These are phyloP conservation scores for Agrilus cyanescens DNA, from an alignment of 2,888 invertebrate genomes.

Conservation along the genomic window DNA sequence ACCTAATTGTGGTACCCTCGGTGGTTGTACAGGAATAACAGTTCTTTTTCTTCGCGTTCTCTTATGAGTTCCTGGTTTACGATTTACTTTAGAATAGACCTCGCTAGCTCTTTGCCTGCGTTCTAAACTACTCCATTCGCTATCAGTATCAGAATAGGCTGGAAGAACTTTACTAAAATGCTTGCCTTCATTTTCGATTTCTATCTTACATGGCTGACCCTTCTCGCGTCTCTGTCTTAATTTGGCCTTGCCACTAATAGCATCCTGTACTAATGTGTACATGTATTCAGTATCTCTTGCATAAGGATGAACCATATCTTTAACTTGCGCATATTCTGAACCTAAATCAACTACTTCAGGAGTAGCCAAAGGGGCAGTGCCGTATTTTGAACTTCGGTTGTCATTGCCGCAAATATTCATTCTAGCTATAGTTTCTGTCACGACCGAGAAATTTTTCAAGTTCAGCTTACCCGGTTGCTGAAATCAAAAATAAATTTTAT, in stretches of 20 bases:
- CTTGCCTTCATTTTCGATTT: constrained; percentile 1
- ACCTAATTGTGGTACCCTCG: constrained; percentile 59
- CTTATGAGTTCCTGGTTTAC: constrained; percentile 58
- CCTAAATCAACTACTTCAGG: constrained; percentile 66
- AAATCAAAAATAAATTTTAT: constrained; percentile 16
- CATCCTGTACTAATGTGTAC: constrained; percentile 56
- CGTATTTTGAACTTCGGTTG: constrained; percentile 39
- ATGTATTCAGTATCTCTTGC: constrained; percentile 48
- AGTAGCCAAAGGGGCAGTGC: constrained; percentile 63
- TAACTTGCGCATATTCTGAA: constrained; percentile 61
- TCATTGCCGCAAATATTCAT: constrained; percentile 50
- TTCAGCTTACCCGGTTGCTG: constrained; percentile 84
- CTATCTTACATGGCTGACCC: constrained; percentile 46
- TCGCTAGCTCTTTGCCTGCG: constrained; percentile 48
- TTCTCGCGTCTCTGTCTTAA: constrained; percentile 51
- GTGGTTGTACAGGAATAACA: constrained; percentile 78
- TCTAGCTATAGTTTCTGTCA: constrained; percentile 71
- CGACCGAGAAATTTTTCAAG: constrained; percentile 78
- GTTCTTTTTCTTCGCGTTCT: constrained; percentile 60
- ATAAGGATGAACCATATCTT: constrained; percentile 34
- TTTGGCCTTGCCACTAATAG: constrained; percentile 47
- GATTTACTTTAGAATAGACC: constrained; percentile 51
- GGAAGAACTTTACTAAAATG: constrained; percentile 16
- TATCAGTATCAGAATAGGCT: constrained; percentile 85
- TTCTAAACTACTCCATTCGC: constrained; percentile 65